Percentiles rank a stretch among this genome's conserved stretches.
Evolutionary conservation across 1,140 invertebrate species (phyloP).

Genomic region (Zaprionus taronus): DNA sequence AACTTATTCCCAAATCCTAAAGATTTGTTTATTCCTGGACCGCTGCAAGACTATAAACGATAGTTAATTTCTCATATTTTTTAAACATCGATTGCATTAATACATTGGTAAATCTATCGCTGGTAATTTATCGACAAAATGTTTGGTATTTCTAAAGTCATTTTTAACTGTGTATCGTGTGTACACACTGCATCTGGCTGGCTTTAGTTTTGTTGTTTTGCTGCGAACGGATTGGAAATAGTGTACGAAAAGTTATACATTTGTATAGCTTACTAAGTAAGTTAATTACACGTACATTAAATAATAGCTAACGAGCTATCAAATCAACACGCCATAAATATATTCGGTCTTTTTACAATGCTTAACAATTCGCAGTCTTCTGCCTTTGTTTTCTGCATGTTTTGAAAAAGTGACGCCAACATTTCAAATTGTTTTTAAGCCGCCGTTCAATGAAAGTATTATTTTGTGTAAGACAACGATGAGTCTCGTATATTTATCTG

Average conservation of each 20-base stretch:
- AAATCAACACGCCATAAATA: neutral
- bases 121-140: constrained; percentile 4
- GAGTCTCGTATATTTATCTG: neutral
- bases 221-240: constrained; percentile 12
- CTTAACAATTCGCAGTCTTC: no score
- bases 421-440: constrained; percentile 49
- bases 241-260: constrained; percentile 28
- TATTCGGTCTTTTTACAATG: neutral
- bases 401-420: constrained; percentile 70
- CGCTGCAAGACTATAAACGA: neutral
- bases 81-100: neutral
- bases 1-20: neutral
- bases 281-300: constrained; percentile 4
- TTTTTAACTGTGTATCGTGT: constrained; percentile 8
- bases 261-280: constrained; percentile 34
- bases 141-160: constrained; percentile 11
- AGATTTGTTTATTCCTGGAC: constrained; percentile 3
- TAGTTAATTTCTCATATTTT: neutral
- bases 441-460: constrained; percentile 35
- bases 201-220: constrained; percentile 42
- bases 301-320: neutral
- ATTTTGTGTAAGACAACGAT: neutral
- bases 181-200: constrained; percentile 36
- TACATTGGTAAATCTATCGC: neutral
- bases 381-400: constrained; percentile 28